These are phyloP conservation scores for Goniozus legneri DNA, from an alignment of 1,140 invertebrate species.

Conservation along the genomic window DNA sequence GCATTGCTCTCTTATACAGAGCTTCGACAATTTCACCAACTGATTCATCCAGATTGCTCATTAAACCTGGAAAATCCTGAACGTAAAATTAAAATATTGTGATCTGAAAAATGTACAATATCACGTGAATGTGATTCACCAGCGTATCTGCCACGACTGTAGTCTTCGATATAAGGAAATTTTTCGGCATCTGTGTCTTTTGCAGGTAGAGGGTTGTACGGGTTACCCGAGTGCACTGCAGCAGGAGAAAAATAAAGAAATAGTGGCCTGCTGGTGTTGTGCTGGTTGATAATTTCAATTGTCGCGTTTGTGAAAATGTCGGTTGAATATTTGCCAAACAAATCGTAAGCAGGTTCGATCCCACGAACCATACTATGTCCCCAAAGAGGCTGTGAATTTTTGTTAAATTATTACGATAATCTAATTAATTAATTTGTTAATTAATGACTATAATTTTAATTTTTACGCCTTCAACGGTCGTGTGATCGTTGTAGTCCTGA, in stretches of 20 bases:
- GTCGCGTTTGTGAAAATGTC: constrained; percentile 78
- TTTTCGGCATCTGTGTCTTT: constrained; percentile 67
- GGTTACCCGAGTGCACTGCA: constrained; percentile 81
- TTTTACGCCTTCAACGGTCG: not conserved
- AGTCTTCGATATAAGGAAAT: constrained; percentile 68
- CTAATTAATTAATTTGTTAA: not conserved
- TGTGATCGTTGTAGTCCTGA: constrained; percentile 51
- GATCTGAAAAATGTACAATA: not conserved
- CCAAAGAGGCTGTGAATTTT: constrained; percentile 38
- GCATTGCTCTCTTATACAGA: constrained; percentile 61
- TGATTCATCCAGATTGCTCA: constrained; percentile 80
- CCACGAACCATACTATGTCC: constrained; percentile 68
- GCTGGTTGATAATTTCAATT: constrained; percentile 65
- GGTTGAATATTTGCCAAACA: constrained; percentile 81
- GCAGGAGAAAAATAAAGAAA: constrained; percentile 85
- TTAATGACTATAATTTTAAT: not conserved
- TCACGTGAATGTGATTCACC: constrained; percentile 52
- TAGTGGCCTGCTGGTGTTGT: constrained; percentile 67
- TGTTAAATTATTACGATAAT: not conserved
- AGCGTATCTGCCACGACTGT: constrained; percentile 71
- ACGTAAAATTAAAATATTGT: not conserved
- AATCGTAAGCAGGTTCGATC: constrained; percentile 66
- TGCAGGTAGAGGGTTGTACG: constrained; percentile 75
- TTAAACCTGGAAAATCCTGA: constrained; percentile 61
- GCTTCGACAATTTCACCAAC: constrained; percentile 75